phyloP scores from a whole-genome alignment of 1,140 invertebrate genomes.

The Ephestia elutella region DNA sequence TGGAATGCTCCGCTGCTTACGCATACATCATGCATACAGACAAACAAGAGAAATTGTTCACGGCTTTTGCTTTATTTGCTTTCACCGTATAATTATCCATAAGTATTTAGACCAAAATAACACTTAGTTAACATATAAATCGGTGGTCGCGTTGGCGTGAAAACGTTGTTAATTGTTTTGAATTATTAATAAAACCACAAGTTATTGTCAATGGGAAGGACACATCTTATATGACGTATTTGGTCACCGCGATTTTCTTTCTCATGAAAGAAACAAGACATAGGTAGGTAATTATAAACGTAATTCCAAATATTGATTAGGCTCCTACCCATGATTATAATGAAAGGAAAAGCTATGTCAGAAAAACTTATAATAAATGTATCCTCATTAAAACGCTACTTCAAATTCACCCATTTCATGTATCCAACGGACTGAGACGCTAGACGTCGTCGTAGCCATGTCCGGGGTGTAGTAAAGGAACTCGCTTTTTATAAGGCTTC shows the following conservation, averaged over 20 bases:
- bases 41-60: background rate
- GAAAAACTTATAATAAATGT: background rate
- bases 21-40: background rate
- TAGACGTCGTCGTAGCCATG: background rate
- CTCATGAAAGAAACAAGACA: too few species aligned
- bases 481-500: conserved; percentile 29
- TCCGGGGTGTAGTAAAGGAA: background rate
- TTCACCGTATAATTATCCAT: background rate
- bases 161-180: background rate
- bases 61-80: conserved; percentile 1
- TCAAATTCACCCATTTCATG: background rate
- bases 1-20: conserved; percentile 1
- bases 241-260: too few species aligned
- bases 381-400: background rate
- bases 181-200: too few species aligned
- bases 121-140: background rate
- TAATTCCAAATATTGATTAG: too few species aligned
- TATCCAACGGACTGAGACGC: background rate
- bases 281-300: too few species aligned
- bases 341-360: too few species aligned
- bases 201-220: too few species aligned
- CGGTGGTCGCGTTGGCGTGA: background rate
- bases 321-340: too few species aligned
- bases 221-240: too few species aligned
- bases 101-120: background rate